Evolutionary conservation across 2,797 vertebrate genomes (phyloP).

Genomic region (Pantherophis alleghaniensis): DNA sequence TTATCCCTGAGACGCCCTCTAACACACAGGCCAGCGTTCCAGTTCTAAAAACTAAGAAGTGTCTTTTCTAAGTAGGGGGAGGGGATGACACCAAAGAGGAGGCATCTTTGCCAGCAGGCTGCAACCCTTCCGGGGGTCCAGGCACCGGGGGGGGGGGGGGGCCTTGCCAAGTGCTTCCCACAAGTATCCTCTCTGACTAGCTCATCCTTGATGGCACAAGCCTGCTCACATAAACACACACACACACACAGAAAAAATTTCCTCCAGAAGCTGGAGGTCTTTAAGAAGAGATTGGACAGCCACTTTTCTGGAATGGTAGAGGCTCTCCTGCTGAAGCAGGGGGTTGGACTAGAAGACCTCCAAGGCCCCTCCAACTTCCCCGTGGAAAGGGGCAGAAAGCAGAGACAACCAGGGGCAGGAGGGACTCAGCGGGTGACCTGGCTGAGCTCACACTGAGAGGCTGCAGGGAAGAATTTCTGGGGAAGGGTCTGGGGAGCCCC

Average conservation of each 20-base stretch:
- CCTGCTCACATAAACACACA: no score
- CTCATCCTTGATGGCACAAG: background rate
- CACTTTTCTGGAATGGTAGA: background rate
- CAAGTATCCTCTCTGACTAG: background rate
- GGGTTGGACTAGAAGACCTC: background rate
- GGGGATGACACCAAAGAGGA: background rate
- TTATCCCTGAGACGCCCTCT: background rate
- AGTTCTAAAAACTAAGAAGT: background rate
- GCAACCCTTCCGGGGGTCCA: background rate
- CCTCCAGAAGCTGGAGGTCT: background rate
- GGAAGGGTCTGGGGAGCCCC: no score
- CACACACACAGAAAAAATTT: no score
- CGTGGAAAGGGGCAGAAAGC: background rate
- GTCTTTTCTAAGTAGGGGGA: background rate
- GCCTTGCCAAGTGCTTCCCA: background rate
- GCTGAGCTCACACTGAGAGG: background rate
- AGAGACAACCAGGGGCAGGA: no score
- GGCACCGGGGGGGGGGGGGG: background rate
- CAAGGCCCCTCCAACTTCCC: background rate
- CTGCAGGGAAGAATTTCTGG: background rate
- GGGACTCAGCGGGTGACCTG: background rate
- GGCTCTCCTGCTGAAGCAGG: background rate
- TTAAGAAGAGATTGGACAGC: background rate
- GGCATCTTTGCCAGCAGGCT: background rate
- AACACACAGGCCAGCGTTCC: background rate